phyloP scores from a whole-genome alignment of 2,797 vertebrate species.

The Orientallactaga sibirica region DNA sequence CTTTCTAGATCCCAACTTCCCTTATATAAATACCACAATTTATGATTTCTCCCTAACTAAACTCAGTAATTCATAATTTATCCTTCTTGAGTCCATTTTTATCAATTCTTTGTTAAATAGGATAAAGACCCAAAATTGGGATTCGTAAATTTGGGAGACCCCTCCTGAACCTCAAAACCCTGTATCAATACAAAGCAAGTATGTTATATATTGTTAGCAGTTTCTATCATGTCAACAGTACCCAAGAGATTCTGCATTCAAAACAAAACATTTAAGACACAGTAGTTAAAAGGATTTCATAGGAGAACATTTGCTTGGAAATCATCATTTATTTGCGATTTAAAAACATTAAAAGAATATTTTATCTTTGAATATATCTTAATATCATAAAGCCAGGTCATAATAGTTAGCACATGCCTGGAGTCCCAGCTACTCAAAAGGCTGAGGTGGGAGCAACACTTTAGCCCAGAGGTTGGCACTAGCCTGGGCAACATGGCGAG shows the following conservation, averaged over 20 bases:
- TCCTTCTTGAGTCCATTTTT: no score
- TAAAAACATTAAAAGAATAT: conserved; percentile 31
- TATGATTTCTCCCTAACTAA: no score
- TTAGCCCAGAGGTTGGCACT: neutral
- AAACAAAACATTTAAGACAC: conserved; percentile 50
- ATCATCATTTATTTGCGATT: conserved; percentile 26
- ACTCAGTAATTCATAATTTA: no score
- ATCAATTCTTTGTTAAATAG: no score
- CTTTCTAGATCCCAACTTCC: no score
- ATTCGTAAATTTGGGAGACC: no score
- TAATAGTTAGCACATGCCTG: neutral
- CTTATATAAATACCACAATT: no score
- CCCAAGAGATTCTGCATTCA: conserved; percentile 17
- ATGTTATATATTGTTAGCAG: conserved; percentile 7
- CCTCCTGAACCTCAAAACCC: no score
- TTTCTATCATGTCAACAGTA: conserved; percentile 15
- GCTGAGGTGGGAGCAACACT: neutral
- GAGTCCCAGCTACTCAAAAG: neutral
- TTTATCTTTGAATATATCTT: conserved; percentile 55
- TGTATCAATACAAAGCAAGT: neutral
- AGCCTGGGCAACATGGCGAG: neutral
- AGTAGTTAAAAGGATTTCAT: conserved; percentile 38
- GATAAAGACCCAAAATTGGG: no score
- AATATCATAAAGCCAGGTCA: neutral
- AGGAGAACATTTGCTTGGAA: conserved; percentile 29